Evolutionary conservation across 2,888 invertebrate species (phyloP).

Genomic region (Rutpela maculata): DNA sequence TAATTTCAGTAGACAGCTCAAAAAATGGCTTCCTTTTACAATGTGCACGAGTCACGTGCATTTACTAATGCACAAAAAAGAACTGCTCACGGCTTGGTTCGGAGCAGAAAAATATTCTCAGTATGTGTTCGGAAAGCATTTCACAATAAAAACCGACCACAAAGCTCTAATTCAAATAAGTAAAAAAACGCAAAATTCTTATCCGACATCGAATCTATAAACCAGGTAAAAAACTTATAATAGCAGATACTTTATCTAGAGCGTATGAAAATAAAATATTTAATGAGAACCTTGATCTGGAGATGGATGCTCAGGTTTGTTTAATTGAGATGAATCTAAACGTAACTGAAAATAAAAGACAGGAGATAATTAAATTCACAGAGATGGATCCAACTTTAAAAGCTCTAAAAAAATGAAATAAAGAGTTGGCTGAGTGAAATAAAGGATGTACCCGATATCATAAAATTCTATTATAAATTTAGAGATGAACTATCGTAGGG

Average conservation of each 20-base stretch:
- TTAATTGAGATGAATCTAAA: conserved; percentile 11
- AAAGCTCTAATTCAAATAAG: conserved; percentile 43
- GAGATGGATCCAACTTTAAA: background rate
- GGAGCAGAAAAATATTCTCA: background rate
- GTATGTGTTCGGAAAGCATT: conserved; percentile 47
- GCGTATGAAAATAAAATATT: conserved; percentile 38
- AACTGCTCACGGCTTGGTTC: background rate
- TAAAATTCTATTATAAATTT: background rate
- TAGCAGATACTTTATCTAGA: conserved; percentile 28
- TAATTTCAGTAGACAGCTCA: conserved; percentile 59
- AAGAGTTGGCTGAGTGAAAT: background rate
- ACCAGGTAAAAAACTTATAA: conserved; percentile 48
- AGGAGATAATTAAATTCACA: background rate
- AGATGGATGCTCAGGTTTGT: conserved; percentile 43
- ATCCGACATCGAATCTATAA: conserved; percentile 44
- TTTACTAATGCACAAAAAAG: conserved; percentile 57
- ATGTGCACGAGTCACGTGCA: conserved; percentile 60
- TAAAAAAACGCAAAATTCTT: conserved; percentile 46
- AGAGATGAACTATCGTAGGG: background rate
- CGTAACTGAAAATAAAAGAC: background rate
- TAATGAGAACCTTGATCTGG: conserved; percentile 40
- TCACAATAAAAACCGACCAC: conserved; percentile 51
- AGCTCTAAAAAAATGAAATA: background rate
- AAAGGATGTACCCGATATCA: background rate
- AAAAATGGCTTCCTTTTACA: conserved; percentile 59